These are phyloP conservation scores for Orthonychiurus folsomi DNA, from an alignment of 2,888 invertebrate genomes.

Conservation along the genomic window DNA sequence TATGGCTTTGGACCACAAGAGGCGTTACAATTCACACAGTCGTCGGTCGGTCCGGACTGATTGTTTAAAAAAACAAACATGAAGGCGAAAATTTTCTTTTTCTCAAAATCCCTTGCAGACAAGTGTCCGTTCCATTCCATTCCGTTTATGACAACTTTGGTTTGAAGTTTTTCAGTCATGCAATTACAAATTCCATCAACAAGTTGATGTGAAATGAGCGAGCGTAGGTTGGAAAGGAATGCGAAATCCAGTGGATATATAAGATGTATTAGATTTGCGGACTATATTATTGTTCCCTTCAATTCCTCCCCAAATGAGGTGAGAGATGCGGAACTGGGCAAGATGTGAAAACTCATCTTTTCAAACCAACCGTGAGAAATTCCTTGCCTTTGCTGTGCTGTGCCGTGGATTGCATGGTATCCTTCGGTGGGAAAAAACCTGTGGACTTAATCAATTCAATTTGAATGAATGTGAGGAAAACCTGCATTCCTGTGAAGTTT, in stretches of 20 bases:
- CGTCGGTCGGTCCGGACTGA: not conserved
- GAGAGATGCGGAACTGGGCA: constrained; percentile 1
- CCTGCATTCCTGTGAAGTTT: too few relatives aligned
- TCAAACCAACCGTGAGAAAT: not conserved
- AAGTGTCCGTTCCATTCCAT: not conserved
- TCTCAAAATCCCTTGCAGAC: too few relatives aligned
- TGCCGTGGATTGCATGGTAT: too few relatives aligned
- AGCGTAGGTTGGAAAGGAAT: not conserved
- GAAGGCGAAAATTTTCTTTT: too few relatives aligned
- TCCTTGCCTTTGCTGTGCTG: too few relatives aligned
- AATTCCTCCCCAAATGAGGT: not conserved
- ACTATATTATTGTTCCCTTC: not conserved
- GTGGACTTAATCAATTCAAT: too few relatives aligned
- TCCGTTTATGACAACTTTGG: not conserved
- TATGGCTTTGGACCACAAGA: too few relatives aligned
- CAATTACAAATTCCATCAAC: not conserved
- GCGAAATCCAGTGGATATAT: not conserved
- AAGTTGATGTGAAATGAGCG: not conserved
- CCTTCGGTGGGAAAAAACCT: too few relatives aligned
- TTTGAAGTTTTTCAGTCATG: not conserved
- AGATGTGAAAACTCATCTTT: not conserved
- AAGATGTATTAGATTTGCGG: not conserved
- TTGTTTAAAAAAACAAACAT: too few relatives aligned
- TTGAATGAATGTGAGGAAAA: too few relatives aligned
- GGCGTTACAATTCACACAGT: not conserved